phyloP scores from a whole-genome alignment of 2,888 invertebrate genomes.

The Agriopis marginaria region DNA sequence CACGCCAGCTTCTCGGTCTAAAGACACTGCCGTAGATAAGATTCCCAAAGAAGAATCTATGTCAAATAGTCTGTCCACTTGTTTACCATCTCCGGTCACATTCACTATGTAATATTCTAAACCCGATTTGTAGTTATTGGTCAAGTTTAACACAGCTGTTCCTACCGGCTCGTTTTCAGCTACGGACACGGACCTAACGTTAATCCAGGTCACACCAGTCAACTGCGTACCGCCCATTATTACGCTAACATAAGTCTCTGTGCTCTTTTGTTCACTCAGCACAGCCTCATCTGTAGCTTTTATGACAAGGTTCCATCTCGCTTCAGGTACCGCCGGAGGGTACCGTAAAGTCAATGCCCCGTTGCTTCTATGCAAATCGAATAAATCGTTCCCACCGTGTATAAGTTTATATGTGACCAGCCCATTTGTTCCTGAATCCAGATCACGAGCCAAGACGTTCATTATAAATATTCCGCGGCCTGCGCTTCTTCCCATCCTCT shows the following conservation, averaged over 20 bases:
- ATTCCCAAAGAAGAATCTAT: slow-evolving; percentile 96
- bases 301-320: slow-evolving; percentile 93
- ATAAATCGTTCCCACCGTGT: slow-evolving; percentile 91
- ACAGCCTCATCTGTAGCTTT: slow-evolving; percentile 97
- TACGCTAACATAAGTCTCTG: slow-evolving; percentile 94
- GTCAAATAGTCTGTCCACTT: slow-evolving; percentile 96
- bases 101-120: slow-evolving; percentile 97
- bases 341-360: slow-evolving; percentile 90
- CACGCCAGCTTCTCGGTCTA: slow-evolving; percentile 94
- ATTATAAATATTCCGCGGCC: slow-evolving; percentile 90
- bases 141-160: slow-evolving; percentile 93
- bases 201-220: slow-evolving; percentile 87
- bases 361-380: slow-evolving; percentile 92
- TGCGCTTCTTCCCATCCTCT: slow-evolving; percentile 77
- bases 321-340: slow-evolving; percentile 87
- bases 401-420: slow-evolving; percentile 96
- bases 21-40: slow-evolving; percentile 92
- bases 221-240: slow-evolving; percentile 89
- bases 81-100: slow-evolving; percentile 90
- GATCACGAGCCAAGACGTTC: slow-evolving; percentile 93
- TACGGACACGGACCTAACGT: slow-evolving; percentile 91
- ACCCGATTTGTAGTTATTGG: slow-evolving; percentile 88
- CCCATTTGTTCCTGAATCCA: slow-evolving; percentile 97
- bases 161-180: slow-evolving; percentile 96
- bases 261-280: slow-evolving; percentile 94